Evolutionary conservation across 2,797 vertebrate species (phyloP).

Genomic region (Cyclopterus lumpus): DNA sequence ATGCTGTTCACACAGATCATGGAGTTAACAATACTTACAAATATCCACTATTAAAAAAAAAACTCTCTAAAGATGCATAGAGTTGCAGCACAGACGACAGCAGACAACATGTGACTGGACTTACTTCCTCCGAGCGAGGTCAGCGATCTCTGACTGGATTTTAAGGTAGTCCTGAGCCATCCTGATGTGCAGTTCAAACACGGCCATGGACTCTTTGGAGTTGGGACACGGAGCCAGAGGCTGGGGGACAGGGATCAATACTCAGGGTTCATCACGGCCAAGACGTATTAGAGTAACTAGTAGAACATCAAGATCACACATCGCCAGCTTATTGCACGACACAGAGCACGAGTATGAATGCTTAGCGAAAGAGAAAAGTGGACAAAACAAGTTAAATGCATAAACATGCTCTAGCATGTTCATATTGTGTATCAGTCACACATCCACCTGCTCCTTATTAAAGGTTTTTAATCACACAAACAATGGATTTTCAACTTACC

Average conservation of each 20-base stretch:
- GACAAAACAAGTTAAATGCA: neutral
- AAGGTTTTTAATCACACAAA: conserved; percentile 21
- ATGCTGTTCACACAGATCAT: neutral
- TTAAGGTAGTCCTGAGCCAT: conserved; percentile 98
- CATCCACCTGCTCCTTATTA: neutral
- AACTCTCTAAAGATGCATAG: neutral
- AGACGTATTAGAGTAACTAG: too few species aligned
- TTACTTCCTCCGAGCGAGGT: conserved; percentile 93
- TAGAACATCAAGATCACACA: too few species aligned
- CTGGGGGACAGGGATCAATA: conserved; percentile 72
- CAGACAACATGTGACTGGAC: conserved; percentile 56
- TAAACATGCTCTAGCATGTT: neutral
- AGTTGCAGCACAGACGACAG: neutral
- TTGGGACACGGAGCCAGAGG: conserved; percentile 95
- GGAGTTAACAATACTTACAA: neutral
- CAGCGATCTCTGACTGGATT: conserved; percentile 94
- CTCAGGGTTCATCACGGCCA: too few species aligned
- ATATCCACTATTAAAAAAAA: neutral
- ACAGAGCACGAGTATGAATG: neutral
- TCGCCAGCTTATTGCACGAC: neutral
- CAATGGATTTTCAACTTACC: conserved; percentile 81
- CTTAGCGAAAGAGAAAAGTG: neutral
- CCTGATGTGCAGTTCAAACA: conserved; percentile 97
- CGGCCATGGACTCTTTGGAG: conserved; percentile 98
- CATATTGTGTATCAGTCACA: neutral